Percentiles rank a stretch among this genome's conserved stretches.
phyloP scores from a whole-genome alignment of 2,888 invertebrate genomes.

The Dexiosoma caninum region DNA sequence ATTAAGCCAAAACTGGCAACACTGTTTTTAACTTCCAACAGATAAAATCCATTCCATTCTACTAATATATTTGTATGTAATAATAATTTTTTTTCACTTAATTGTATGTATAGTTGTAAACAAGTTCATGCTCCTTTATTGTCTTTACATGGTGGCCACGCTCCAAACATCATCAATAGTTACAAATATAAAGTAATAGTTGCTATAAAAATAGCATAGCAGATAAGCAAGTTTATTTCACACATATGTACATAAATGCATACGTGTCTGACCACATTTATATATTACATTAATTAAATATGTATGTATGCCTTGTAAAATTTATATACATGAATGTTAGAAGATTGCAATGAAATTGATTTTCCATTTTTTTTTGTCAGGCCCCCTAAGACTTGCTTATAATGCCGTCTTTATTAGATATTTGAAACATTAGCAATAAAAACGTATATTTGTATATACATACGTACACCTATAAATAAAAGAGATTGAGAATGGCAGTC shows the following conservation, averaged over 20 bases:
- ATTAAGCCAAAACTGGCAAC: too few species aligned
- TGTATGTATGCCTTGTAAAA: background rate
- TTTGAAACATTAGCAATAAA: slow-evolving; percentile 39
- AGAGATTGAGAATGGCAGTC: slow-evolving; percentile 24
- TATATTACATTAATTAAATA: slow-evolving; percentile 12
- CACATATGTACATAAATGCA: background rate
- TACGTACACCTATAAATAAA: background rate
- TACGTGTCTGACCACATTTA: background rate
- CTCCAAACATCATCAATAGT: background rate
- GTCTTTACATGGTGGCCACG: slow-evolving; percentile 20
- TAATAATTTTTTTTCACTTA: background rate
- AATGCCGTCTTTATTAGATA: slow-evolving; percentile 43
- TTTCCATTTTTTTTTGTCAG: slow-evolving; percentile 37
- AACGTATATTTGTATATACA: background rate
- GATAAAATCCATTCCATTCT: too few species aligned
- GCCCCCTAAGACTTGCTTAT: slow-evolving; percentile 33
- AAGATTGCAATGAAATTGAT: slow-evolving; percentile 36
- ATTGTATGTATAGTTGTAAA: background rate
- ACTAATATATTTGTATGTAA: background rate
- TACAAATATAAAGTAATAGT: background rate
- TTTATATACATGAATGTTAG: background rate
- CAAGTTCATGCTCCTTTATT: slow-evolving; percentile 11
- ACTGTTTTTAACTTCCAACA: too few species aligned
- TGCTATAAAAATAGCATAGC: background rate
- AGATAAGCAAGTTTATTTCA: background rate